Evolutionary conservation across 2,797 vertebrate genomes (phyloP), one percentile per base, ranked within the genome.

Genomic region (Myiothlypis coronata): DNA sequence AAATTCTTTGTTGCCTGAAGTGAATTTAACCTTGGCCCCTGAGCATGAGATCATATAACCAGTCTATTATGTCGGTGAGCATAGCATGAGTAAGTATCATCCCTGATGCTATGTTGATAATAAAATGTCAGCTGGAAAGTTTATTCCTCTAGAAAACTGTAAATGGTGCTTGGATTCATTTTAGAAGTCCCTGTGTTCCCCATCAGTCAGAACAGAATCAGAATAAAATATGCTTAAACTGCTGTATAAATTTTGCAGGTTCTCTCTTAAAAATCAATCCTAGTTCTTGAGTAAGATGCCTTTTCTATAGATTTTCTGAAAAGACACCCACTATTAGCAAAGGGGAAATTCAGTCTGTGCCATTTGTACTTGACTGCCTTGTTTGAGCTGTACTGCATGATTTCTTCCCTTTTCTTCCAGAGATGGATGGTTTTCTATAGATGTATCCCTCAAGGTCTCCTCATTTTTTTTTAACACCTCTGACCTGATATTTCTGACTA

Each of bases 131-230:
- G 4, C 52, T 74, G 46, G 49, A 70, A 92, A 75, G 53, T 55
- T 93, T 43, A 17, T 90, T 89, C 59, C 32, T 81, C 35, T 85
- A 46, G 16, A 68, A 85, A 96, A 11, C 49, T 80, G 56, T 70
- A 57, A 68, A 46, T 19, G 23, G 21, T 92, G 30, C 34, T 70
- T 71, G 28, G 46, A 34, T 87, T 96, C 0, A 37, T 61, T 89
- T 69, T 71, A 43, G 14, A 93, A 56, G 53, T 35, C 35, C 19
- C 5, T 7, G 10, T 77, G 19, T 92, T 89, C 22, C 16, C 22
- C 24, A 56, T 60, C 0, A 0, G 3, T 71, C n/a, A 24, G 22
- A 35, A 57, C 55, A 57, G 71, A 37, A 56, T 65, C 30, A 50
- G 37, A 63, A 70, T 47, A 28, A 68, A 74, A 84, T 32, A 12